Conservation (phyloP, 2,888 invertebrate species). For the Drosophila affinis region DNA sequence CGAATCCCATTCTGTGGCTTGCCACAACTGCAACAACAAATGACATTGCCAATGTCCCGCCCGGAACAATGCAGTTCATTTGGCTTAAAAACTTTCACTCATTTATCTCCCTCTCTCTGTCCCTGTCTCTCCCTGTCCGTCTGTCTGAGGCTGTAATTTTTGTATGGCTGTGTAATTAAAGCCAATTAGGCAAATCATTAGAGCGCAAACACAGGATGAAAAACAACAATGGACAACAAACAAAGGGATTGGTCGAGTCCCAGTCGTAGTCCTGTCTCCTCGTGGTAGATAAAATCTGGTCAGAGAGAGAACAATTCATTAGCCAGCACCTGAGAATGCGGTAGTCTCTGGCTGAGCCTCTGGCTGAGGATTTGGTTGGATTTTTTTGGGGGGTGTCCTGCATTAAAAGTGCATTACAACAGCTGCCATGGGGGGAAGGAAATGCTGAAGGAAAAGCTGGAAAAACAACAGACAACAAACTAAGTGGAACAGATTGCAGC, state of each 20-base stretch:
- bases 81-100: slow-evolving; percentile 32
- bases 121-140: background rate
- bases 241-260: slow-evolving; percentile 13
- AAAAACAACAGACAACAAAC: slow-evolving; percentile 31
- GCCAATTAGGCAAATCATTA: slow-evolving; percentile 67
- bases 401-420: slow-evolving; percentile 60
- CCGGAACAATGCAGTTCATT: slow-evolving; percentile 66
- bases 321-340: slow-evolving; percentile 45
- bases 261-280: slow-evolving; percentile 17
- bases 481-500: slow-evolving; percentile 50
- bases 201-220: slow-evolving; percentile 16
- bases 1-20: slow-evolving; percentile 11
- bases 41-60: slow-evolving; percentile 39
- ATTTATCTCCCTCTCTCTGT: background rate
- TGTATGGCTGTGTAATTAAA: slow-evolving; percentile 49
- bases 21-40: slow-evolving; percentile 30
- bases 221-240: slow-evolving; percentile 21
- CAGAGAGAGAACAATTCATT: slow-evolving; percentile 40
- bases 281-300: slow-evolving; percentile 15
- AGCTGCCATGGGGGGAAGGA: slow-evolving; percentile 2
- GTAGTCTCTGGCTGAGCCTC: background rate
- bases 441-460: slow-evolving; percentile 7
- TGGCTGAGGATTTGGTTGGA: background rate
- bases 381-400: slow-evolving; percentile 4
- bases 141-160: slow-evolving; percentile 23